Evolutionary conservation across 1,140 invertebrate genomes (phyloP).

Genomic region (Drosophila eugracilis): DNA sequence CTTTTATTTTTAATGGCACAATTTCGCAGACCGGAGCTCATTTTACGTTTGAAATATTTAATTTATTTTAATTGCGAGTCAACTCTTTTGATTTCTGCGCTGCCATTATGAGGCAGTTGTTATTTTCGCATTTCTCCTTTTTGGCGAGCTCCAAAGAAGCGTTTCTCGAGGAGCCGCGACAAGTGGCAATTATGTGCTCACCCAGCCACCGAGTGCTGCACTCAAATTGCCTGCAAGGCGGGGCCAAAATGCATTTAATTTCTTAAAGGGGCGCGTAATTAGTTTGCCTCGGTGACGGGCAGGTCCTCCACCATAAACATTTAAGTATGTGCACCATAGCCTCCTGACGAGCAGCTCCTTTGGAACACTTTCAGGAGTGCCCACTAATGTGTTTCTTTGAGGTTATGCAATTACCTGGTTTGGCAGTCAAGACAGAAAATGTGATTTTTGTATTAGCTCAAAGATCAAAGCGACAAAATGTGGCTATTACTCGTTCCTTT

Average conservation of each 20-base stretch:
- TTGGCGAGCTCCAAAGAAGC: constrained; percentile 43
- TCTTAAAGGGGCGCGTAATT: constrained; percentile 79
- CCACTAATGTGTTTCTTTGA: constrained; percentile 73
- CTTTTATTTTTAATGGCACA: constrained; percentile 16
- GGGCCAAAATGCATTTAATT: constrained; percentile 80
- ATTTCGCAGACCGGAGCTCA: constrained; percentile 23
- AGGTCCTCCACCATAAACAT: constrained; percentile 9
- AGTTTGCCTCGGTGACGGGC: constrained; percentile 58
- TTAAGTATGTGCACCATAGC: constrained; percentile 45
- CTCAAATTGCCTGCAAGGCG: constrained; percentile 65
- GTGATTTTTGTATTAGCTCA: not conserved
- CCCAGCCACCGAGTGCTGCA: constrained; percentile 55
- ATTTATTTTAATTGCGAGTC: constrained; percentile 72
- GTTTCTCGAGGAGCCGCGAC: constrained; percentile 51
- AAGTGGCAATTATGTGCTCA: constrained; percentile 80
- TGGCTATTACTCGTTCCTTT: not conserved
- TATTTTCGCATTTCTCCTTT: constrained; percentile 32
- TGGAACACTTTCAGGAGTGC: constrained; percentile 23
- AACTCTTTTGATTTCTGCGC: constrained; percentile 66
- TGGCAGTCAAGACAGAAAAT: not conserved
- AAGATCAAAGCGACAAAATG: not conserved
- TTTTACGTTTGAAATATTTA: constrained; percentile 60
- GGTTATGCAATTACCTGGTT: constrained; percentile 60
- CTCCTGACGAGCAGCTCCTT: constrained; percentile 22
- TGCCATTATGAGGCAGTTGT: constrained; percentile 34